Evolutionary conservation across 2,888 invertebrate genomes (phyloP).

Genomic region (Drosophila ochracea): DNA sequence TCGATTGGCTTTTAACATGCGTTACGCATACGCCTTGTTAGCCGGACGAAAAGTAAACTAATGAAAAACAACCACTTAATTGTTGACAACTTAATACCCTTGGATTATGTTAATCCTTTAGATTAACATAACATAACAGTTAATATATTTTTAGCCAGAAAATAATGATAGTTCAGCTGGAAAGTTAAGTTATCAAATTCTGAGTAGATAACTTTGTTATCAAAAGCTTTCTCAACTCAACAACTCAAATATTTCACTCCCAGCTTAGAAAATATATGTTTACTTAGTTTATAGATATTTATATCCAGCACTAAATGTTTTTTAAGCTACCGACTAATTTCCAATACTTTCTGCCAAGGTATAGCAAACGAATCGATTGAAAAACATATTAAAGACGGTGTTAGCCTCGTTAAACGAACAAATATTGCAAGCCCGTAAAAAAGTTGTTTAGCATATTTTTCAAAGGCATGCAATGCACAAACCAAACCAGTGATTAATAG

Average conservation of each 20-base stretch:
- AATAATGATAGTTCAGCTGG: not conserved
- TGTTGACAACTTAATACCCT: not conserved
- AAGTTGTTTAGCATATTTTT: conserved; percentile 3
- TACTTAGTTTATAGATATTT: not conserved
- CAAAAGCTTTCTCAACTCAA: not conserved
- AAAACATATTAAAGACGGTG: conserved; percentile 55
- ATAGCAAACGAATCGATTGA: conserved; percentile 35
- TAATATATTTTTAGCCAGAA: not conserved
- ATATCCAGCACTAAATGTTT: rapidly evolving
- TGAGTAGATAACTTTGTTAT: not conserved
- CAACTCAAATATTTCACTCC: not conserved
- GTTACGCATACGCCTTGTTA: conserved; percentile 49
- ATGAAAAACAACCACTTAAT: not conserved
- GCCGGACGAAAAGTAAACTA: not conserved
- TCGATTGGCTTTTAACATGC: conserved; percentile 21
- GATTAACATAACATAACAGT: not conserved
- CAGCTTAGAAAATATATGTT: not conserved
- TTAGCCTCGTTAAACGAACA: conserved; percentile 61
- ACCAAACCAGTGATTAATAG: conserved; percentile 12
- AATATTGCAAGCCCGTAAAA: conserved; percentile 61
- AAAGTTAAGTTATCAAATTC: not conserved
- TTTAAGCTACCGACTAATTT: not conserved
- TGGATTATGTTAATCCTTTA: not conserved
- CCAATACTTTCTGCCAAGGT: not conserved
- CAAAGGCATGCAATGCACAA: conserved; percentile 17